These are phyloP conservation scores for Amiota communis DNA, from an alignment of 2,888 invertebrate genomes.

Conservation along the genomic window DNA sequence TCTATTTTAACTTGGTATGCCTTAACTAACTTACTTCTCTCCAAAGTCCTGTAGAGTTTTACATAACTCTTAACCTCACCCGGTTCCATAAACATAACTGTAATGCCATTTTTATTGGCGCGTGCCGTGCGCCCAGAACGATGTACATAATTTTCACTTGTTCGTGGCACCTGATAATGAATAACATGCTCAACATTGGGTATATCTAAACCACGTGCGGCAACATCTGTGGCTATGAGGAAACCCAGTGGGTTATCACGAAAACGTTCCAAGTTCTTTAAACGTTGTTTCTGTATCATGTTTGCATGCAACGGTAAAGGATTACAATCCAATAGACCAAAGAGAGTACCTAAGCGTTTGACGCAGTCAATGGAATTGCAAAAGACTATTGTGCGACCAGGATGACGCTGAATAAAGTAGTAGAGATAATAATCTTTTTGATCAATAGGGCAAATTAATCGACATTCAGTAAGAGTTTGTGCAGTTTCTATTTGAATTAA, in stretches of 20 bases:
- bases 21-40: constrained; percentile 80
- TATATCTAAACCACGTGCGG: constrained; percentile 97
- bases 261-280: constrained; percentile 94
- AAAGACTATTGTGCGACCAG: constrained; percentile 94
- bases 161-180: constrained; percentile 96
- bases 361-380: constrained; percentile 96
- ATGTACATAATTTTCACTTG: constrained; percentile 97
- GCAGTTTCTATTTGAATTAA: constrained; percentile 79
- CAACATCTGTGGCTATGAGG: constrained; percentile 96
- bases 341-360: constrained; percentile 81
- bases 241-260: constrained; percentile 82
- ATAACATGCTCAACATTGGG: constrained; percentile 94
- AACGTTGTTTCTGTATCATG: constrained; percentile 94
- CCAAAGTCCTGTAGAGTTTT: constrained; percentile 87
- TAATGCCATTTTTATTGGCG: constrained; percentile 89
- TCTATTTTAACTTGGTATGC: background rate
- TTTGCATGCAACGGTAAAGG: constrained; percentile 88
- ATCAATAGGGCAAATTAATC: constrained; percentile 83
- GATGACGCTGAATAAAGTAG: constrained; percentile 88
- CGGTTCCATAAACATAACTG: constrained; percentile 93
- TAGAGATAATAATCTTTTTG: constrained; percentile 94
- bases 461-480: constrained; percentile 86
- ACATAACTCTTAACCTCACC: constrained; percentile 85
- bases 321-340: constrained; percentile 80
- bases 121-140: constrained; percentile 97